Evolutionary conservation across 1,140 invertebrate genomes (phyloP), one percentile per base, ranked within the genome.

Genomic region (Cheumatopsyche charites): DNA sequence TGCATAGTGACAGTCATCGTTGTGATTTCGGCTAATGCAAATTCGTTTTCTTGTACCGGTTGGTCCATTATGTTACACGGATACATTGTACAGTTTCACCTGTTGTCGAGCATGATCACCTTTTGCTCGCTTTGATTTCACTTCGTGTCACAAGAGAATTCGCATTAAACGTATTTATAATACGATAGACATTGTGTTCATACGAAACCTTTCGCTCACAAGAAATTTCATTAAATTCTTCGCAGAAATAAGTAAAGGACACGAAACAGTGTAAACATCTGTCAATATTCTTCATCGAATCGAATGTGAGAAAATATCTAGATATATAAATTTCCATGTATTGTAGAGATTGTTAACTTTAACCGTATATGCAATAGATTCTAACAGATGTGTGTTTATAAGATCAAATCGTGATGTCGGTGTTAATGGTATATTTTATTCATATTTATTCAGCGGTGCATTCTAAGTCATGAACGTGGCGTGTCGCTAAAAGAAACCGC

Each of bases 381-480:
- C n/a, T n/a, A n/a, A n/a, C n/a, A n/a, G n/a, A 47, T 58, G 21
- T 58, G 11, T 21, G 21, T 58, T 11, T 23, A 58, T 26, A 21
- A 21, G 21, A n/a, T n/a, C 29, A 17, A 15, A 21, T 63, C 62
- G 62, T 63, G 62, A 63, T 63, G 17, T 4, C 13, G 62, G 62
- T 21, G 62, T 63, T 63, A 63, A 63, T 63, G 13, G 62, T 63
- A 63, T 63, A 63, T 63, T 42, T 63, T 63, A 63, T 63, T 63
- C 62, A 42, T 63, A 42, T 63, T 63, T 63, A 63, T 63, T 63
- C 62, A 63, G 12, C 41, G 62, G 29, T 36, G 3, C 9, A 9
- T 9, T 9, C 29, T 36, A 36, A 36, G 29, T 36, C 29, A 36
- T 36, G 29, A 9, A 36, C 9, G n/a, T n/a, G n/a, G n/a, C 29